These are phyloP conservation scores for Hypsibius dujardini DNA, from an alignment of 1,140 invertebrate species.

Conservation along the genomic window DNA sequence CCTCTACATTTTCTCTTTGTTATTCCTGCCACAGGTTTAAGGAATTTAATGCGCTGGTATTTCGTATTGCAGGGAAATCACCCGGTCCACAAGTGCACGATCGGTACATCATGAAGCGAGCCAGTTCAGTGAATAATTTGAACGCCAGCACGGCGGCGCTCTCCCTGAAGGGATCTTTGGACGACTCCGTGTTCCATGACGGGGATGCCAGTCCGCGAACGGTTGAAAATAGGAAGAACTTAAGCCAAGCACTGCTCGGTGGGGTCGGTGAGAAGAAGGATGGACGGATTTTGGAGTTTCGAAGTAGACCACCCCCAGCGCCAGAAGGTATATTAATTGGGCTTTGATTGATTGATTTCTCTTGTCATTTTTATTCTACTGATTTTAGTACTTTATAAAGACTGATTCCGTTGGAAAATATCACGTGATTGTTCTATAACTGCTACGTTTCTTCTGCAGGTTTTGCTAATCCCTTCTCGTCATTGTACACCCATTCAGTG, in stretches of 20 bases:
- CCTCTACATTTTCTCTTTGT: too few species aligned
- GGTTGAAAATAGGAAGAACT: not conserved
- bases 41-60: too few species aligned
- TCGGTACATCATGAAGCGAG: not conserved
- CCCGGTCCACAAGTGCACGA: not conserved
- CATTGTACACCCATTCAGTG: slow-evolving; percentile 4
- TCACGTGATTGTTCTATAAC: too few species aligned
- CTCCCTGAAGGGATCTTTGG: not conserved
- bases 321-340: slow-evolving; percentile 11
- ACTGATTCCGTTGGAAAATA: too few species aligned
- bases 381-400: too few species aligned
- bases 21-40: too few species aligned
- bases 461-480: slow-evolving; percentile 10
- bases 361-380: too few species aligned
- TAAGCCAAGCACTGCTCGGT: slow-evolving; percentile 3
- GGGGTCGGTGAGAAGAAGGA: not conserved
- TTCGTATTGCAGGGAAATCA: not conserved
- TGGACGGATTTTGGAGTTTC: slow-evolving; percentile 1
- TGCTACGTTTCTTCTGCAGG: not conserved
- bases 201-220: slow-evolving; percentile 15
- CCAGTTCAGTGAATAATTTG: not conserved
- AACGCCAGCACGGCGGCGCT: not conserved
- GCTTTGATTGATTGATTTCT: not conserved
- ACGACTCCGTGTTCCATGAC: slow-evolving; percentile 8
- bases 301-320: not conserved